A percentile compares a stretch with the other conserved stretches of the same genome.
phyloP scores from a whole-genome alignment of 2,113 vertebrate species.

The Erythrocebus patas region DNA sequence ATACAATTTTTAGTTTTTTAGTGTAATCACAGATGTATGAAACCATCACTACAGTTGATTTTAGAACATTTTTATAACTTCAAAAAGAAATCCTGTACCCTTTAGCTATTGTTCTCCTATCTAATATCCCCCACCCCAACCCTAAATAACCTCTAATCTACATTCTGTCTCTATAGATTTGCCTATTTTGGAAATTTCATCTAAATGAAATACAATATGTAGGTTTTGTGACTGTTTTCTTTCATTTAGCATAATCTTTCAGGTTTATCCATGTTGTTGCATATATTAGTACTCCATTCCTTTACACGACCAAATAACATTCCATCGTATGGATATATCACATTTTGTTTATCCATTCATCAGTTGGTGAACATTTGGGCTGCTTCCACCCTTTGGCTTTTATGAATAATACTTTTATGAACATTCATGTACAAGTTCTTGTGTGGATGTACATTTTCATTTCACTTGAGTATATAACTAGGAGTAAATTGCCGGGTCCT shows the following conservation, averaged over 20 bases:
- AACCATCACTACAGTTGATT: background rate
- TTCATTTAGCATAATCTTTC: background rate
- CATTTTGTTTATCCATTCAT: background rate
- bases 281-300: background rate
- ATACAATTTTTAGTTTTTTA: background rate
- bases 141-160: background rate
- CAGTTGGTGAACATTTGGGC: background rate
- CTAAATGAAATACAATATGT: background rate
- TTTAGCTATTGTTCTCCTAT: background rate
- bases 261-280: background rate
- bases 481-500: background rate
- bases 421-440: background rate
- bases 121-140: background rate
- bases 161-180: background rate
- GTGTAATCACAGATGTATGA: background rate
- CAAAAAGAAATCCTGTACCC: background rate
- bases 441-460: background rate
- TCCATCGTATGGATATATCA: background rate
- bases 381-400: background rate
- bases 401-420: background rate
- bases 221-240: background rate
- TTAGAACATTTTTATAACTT: background rate
- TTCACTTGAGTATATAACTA: background rate
- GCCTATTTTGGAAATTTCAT: background rate
- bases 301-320: background rate